Evolutionary conservation across 1,140 invertebrate genomes (phyloP).

Genomic region (Drosophila repleta): DNA sequence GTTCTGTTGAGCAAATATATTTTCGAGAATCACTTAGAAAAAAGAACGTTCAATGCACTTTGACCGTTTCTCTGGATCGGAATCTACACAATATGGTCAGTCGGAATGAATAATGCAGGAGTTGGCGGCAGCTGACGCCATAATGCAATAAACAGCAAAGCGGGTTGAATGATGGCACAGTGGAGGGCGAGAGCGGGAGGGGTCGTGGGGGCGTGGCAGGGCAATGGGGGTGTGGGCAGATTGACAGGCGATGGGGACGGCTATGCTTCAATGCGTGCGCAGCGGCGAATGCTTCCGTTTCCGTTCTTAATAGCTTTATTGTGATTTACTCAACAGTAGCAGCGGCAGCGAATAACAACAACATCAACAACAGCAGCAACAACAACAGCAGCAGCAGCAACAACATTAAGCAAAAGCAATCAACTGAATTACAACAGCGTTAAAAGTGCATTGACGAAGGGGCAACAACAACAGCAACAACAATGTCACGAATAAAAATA

Average conservation of each 20-base stretch:
- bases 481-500: slow-evolving; percentile 54
- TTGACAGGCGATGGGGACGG: slow-evolving; percentile 65
- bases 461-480: slow-evolving; percentile 48
- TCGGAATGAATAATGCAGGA: slow-evolving; percentile 44
- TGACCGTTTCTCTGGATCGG: slow-evolving; percentile 35
- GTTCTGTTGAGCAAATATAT: slow-evolving; percentile 18
- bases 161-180: not conserved
- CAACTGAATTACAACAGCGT: slow-evolving; percentile 77
- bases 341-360: slow-evolving; percentile 42
- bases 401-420: slow-evolving; percentile 65
- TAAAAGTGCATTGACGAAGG: slow-evolving; percentile 70
- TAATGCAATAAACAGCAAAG: slow-evolving; percentile 49
- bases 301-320: slow-evolving; percentile 83
- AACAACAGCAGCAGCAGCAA: slow-evolving; percentile 21
- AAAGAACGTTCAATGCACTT: slow-evolving; percentile 42
- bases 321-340: slow-evolving; percentile 73
- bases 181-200: not conserved
- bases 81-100: slow-evolving; percentile 20
- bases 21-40: slow-evolving; percentile 4
- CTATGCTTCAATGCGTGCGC: slow-evolving; percentile 79
- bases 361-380: slow-evolving; percentile 23
- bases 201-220: slow-evolving; percentile 5
- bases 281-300: slow-evolving; percentile 82
- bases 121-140: slow-evolving; percentile 9
- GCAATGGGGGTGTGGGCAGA: slow-evolving; percentile 26